Conservation (phyloP, 2,888 invertebrate genomes). For the Hirtodrosophila alboralis region DNA sequence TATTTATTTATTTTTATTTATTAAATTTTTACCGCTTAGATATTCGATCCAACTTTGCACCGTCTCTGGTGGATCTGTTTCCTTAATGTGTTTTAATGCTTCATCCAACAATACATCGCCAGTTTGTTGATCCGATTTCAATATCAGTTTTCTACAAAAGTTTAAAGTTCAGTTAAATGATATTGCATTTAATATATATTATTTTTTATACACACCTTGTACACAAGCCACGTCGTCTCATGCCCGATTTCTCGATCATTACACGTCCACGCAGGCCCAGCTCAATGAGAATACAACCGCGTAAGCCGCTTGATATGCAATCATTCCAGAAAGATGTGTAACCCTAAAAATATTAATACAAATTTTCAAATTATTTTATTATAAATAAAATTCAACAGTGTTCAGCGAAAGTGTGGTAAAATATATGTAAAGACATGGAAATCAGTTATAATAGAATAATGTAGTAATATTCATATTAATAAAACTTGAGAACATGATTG, state of each 20-base stretch:
- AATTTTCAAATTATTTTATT: too few relatives aligned
- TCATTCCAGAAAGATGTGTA: slow-evolving; percentile 99
- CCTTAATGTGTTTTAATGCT: slow-evolving; percentile 98
- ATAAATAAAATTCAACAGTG: too few relatives aligned
- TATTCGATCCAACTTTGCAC: slow-evolving; percentile 99
- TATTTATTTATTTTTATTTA: too few relatives aligned
- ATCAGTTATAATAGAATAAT: too few relatives aligned
- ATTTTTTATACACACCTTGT: slow-evolving; percentile 87
- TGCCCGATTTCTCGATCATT: slow-evolving; percentile 98
- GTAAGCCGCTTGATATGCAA: slow-evolving; percentile 99
- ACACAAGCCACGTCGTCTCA: slow-evolving; percentile 95
- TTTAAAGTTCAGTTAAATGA: neutral
- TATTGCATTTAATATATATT: neutral
- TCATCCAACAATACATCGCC: slow-evolving; percentile 98
- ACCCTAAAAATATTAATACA: too few relatives aligned
- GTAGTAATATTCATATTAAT: too few relatives aligned
- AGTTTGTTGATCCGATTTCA: slow-evolving; percentile 95
- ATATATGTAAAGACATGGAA: too few relatives aligned
- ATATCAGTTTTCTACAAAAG: slow-evolving; percentile 87
- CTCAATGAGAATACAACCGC: slow-evolving; percentile 99
- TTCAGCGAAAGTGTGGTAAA: too few relatives aligned
- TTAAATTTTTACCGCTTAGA: slow-evolving; percentile 98
- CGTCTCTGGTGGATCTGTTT: slow-evolving; percentile 98
- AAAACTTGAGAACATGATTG: too few relatives aligned
- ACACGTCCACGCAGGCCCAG: slow-evolving; percentile 96